Evolutionary conservation across 1,140 invertebrate genomes (phyloP), one percentile per base, ranked within the genome.

Genomic region (Thaumatotibia leucotreta): DNA sequence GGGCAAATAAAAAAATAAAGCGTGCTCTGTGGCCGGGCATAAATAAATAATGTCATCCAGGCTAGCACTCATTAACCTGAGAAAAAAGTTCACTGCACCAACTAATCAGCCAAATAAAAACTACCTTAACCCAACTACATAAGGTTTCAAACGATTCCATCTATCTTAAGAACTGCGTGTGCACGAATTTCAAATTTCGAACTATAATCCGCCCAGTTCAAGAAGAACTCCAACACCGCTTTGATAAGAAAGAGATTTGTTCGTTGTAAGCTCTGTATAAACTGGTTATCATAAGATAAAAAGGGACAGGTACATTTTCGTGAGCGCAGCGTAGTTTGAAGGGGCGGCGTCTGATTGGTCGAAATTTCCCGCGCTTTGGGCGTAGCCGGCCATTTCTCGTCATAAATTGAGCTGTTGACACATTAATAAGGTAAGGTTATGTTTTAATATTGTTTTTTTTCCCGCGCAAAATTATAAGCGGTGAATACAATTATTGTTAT

Each of bases 371-470:
- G 72, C 77, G 74, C 69, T 75, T 77, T 84, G 80, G 87, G 87
- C 87, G 87, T 83, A 72, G 69, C 84, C 80, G 49, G 70, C 76
- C 74, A 54, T 67, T 89, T 87, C 83, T 81, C 85, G 84, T 85
- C 82, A 62, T 62, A 62, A 62, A 62, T 62, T 62, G 61, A 62
- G 61, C 29, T 62, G 61, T 62, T 62, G 61, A 62, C 87, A 89
- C 84, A 86, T 88, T 86, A 83, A 89, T 89, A 89, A 88, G 80
- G 73, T 77, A 62, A 85, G 79, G 86, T 88, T 88, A 88, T 85
- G 85, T 86, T 88, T 88, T 88, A 84, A 86, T 84, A 83, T 81
- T 80, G 76, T 75, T 80, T 84, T 83, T 83, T 84, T 83, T 81
- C 75, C 73, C 61, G 61, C 61, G 61, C 61, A 31, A 62, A 62